A percentile compares a stretch with the other conserved stretches of the same genome.
These are phyloP conservation scores for Zosterops borbonicus DNA, from an alignment of 2,113 vertebrate genomes.

Conservation along the genomic window DNA sequence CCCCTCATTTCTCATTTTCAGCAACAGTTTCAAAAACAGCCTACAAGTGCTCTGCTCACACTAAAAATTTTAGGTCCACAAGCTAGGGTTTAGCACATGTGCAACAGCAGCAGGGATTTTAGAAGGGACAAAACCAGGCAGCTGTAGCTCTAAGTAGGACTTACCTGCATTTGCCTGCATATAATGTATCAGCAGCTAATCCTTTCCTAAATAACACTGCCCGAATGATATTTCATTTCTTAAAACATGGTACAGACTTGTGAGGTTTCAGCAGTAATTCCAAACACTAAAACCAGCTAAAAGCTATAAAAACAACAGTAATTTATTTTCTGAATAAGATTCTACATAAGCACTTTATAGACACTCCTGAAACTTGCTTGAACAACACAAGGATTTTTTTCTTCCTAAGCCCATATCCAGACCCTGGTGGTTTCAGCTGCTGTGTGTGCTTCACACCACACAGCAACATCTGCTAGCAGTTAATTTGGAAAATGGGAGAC, in stretches of 20 bases:
- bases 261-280: slow-evolving; percentile 44
- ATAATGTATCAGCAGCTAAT: background rate
- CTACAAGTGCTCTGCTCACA: background rate
- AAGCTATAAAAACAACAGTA: slow-evolving; percentile 21
- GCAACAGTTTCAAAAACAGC: background rate
- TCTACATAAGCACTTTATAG: slow-evolving; percentile 26
- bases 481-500: slow-evolving; percentile 78
- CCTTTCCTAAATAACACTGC: background rate
- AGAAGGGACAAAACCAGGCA: background rate
- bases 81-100: background rate
- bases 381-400: slow-evolving; percentile 39
- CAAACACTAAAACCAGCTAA: slow-evolving; percentile 7
- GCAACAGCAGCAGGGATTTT: background rate
- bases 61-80: background rate
- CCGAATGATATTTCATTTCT: slow-evolving; percentile 6
- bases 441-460: slow-evolving; percentile 53
- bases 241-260: background rate
- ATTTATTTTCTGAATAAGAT: slow-evolving; percentile 57
- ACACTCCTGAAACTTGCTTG: slow-evolving; percentile 37
- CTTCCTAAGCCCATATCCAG: slow-evolving; percentile 43
- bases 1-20: background rate
- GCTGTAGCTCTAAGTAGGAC: background rate
- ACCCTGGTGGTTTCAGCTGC: slow-evolving; percentile 50
- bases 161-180: background rate
- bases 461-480: slow-evolving; percentile 76